phyloP scores from a whole-genome alignment of 2,797 vertebrate species.

The Aldrovandia affinis region DNA sequence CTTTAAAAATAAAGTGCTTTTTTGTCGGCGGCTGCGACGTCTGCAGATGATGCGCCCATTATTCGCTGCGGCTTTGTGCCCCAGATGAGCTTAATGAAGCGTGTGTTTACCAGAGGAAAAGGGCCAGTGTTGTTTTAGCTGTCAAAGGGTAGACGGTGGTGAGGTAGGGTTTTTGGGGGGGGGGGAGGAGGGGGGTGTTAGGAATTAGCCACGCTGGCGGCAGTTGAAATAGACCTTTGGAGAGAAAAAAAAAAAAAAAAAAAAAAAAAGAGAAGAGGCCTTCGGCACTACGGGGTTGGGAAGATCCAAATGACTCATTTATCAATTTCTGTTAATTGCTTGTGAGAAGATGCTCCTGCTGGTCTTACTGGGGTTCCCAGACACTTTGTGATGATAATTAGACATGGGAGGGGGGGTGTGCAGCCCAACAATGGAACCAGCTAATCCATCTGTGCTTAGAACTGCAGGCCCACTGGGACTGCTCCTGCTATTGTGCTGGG shows the following conservation, averaged over 20 bases:
- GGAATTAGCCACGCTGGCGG: constrained; percentile 23
- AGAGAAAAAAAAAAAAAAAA: background rate
- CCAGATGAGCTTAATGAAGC: constrained; percentile 78
- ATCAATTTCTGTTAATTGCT: constrained; percentile 89
- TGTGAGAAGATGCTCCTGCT: constrained; percentile 85
- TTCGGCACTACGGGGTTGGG: constrained; percentile 72
- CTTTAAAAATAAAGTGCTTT: background rate
- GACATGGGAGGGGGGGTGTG: constrained; percentile 77
- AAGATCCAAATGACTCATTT: constrained; percentile 83
- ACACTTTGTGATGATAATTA: constrained; percentile 89
- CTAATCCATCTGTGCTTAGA: constrained; percentile 87
- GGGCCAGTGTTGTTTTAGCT: background rate
- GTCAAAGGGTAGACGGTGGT: constrained; percentile 2
- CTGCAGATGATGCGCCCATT: background rate
- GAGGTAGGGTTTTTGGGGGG: background rate
- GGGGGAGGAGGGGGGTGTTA: background rate
- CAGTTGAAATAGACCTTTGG: constrained; percentile 27
- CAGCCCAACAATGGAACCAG: constrained; percentile 80
- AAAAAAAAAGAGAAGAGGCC: constrained; percentile 42
- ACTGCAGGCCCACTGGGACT: constrained; percentile 84
- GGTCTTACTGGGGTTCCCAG: constrained; percentile 80
- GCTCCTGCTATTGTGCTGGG: constrained; percentile 25
- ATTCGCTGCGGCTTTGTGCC: constrained; percentile 62
- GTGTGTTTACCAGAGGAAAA: constrained; percentile 35
- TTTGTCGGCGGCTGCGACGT: background rate